These are phyloP conservation scores for Lydus trimaculatus DNA, from an alignment of 2,888 invertebrate species.

Conservation along the genomic window DNA sequence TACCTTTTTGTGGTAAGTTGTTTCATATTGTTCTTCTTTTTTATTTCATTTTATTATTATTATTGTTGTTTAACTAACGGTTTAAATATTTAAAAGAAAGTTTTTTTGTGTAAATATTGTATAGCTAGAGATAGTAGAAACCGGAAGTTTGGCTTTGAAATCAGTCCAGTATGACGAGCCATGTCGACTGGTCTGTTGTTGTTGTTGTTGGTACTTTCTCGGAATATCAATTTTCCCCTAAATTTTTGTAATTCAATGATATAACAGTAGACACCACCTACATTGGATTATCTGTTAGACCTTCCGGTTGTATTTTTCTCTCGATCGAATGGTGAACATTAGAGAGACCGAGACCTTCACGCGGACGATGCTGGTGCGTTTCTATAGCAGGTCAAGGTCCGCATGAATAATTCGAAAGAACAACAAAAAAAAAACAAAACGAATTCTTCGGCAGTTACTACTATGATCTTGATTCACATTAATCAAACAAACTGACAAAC, in stretches of 20 bases:
- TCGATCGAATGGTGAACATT: neutral
- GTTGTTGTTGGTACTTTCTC: slow-evolving; percentile 4
- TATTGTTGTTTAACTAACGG: too few relatives aligned
- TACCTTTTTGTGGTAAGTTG: slow-evolving; percentile 92
- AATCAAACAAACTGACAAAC: neutral
- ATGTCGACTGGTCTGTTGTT: neutral
- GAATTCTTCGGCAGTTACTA: neutral
- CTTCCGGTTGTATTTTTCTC: too few relatives aligned
- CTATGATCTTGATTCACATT: neutral
- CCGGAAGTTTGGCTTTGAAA: slow-evolving; percentile 7
- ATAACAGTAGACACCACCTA: slow-evolving; percentile 11
- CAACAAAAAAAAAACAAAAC: too few relatives aligned
- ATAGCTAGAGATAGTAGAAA: too few relatives aligned
- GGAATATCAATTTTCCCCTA: neutral
- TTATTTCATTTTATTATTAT: too few relatives aligned
- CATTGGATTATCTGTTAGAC: neutral
- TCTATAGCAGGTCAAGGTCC: slow-evolving; percentile 17
- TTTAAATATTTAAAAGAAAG: neutral
- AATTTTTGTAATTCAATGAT: neutral
- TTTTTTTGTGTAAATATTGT: neutral
- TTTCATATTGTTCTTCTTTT: too few relatives aligned
- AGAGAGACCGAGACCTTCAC: slow-evolving; percentile 19
- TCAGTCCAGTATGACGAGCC: slow-evolving; percentile 8
- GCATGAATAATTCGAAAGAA: slow-evolving; percentile 2
- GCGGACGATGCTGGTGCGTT: neutral